Evolutionary conservation across 2,888 invertebrate species (phyloP).

Genomic region (Temnothorax ravouxi): DNA sequence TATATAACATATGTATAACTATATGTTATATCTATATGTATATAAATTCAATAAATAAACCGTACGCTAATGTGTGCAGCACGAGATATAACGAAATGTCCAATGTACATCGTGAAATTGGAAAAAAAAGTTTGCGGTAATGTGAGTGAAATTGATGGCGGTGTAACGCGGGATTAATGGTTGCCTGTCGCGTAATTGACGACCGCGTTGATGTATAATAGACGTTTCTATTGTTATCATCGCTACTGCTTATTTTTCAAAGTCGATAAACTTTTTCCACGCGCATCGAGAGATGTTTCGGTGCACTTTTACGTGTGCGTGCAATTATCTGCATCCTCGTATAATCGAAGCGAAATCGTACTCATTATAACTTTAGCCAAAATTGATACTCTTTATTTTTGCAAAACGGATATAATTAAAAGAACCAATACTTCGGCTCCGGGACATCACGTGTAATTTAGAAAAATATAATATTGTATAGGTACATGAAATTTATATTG

Average conservation of each 20-base stretch:
- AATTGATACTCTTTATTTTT: background rate
- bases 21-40: background rate
- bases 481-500: background rate
- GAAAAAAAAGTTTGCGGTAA: slow-evolving; percentile 32
- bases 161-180: slow-evolving; percentile 41
- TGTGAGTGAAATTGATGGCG: slow-evolving; percentile 43
- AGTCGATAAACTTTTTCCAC: slow-evolving; percentile 16
- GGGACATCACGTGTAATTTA: background rate
- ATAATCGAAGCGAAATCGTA: slow-evolving; percentile 1
- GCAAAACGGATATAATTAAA: background rate
- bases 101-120: slow-evolving; percentile 37
- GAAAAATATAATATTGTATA: background rate
- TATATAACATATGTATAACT: background rate
- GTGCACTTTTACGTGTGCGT: background rate
- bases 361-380: background rate
- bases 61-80: background rate
- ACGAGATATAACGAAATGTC: slow-evolving; percentile 31
- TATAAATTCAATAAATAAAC: slow-evolving; percentile 40
- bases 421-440: background rate
- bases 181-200: slow-evolving; percentile 46
- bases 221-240: slow-evolving; percentile 52
- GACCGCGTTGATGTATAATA: slow-evolving; percentile 41
- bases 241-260: slow-evolving; percentile 37
- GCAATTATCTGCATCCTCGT: background rate
- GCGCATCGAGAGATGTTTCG: background rate